Evolutionary conservation across 2,888 invertebrate genomes (phyloP).

Genomic region (Allolobophora icterica): DNA sequence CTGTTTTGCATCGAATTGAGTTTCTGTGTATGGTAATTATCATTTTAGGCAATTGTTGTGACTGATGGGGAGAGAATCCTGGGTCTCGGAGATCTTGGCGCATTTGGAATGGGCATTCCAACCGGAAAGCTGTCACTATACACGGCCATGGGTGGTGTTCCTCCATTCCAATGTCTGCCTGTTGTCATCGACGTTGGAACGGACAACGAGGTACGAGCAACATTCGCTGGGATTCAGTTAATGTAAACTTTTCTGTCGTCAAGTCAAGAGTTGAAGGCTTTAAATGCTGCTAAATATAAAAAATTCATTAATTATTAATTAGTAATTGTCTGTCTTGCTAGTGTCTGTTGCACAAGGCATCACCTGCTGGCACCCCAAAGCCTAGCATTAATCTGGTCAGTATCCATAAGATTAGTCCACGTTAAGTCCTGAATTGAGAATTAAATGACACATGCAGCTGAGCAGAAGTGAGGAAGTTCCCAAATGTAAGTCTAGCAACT

Average conservation of each 20-base stretch:
- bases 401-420: too few species aligned
- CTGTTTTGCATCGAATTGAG: too few species aligned
- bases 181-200: slow-evolving; percentile 93
- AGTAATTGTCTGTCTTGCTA: too few species aligned
- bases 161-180: slow-evolving; percentile 85
- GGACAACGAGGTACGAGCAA: slow-evolving; percentile 76
- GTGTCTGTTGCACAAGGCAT: too few species aligned
- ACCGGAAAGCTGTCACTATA: slow-evolving; percentile 95
- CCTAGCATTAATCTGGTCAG: too few species aligned
- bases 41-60: slow-evolving; percentile 74
- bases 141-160: slow-evolving; percentile 94
- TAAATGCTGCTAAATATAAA: not conserved
- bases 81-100: slow-evolving; percentile 95
- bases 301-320: too few species aligned
- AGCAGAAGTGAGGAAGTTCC: too few species aligned
- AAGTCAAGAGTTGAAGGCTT: not conserved
- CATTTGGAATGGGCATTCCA: slow-evolving; percentile 98
- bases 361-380: too few species aligned
- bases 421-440: too few species aligned
- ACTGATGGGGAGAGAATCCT: slow-evolving; percentile 98
- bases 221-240: not conserved
- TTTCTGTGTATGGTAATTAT: not conserved
- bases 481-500: too few species aligned
- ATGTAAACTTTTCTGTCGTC: not conserved
- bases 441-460: too few species aligned